These are phyloP conservation scores for Rhadinocentrus ornatus DNA, from an alignment of 2,797 vertebrate species.

Conservation along the genomic window DNA sequence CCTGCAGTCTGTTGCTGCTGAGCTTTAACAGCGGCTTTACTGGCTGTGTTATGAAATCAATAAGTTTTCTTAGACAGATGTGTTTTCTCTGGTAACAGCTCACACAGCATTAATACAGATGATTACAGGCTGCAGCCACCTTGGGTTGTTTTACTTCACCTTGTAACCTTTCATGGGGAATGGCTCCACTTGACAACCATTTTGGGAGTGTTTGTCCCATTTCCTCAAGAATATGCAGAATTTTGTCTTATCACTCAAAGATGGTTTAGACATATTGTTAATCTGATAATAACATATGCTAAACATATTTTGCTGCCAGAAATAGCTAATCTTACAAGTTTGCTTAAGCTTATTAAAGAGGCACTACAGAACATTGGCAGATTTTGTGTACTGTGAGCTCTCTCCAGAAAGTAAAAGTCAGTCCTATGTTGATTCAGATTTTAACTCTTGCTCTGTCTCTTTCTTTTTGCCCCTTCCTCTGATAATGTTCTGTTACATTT, in stretches of 20 bases:
- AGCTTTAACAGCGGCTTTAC: constrained; percentile 48
- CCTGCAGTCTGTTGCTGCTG: constrained; percentile 56
- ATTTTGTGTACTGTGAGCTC: too few relatives aligned
- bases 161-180: constrained; percentile 59
- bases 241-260: neutral
- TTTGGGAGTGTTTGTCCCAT: constrained; percentile 42
- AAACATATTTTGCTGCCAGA: too few relatives aligned
- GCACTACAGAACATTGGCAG: neutral
- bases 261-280: neutral
- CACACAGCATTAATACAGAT: constrained; percentile 74
- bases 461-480: too few relatives aligned
- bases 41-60: constrained; percentile 80
- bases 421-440: too few relatives aligned
- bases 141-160: constrained; percentile 60
- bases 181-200: constrained; percentile 43
- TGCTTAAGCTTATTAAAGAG: too few relatives aligned
- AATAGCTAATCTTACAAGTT: too few relatives aligned
- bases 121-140: constrained; percentile 69
- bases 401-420: too few relatives aligned
- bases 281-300: neutral
- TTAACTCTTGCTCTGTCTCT: too few relatives aligned
- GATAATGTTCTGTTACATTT: too few relatives aligned
- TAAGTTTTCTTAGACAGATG: constrained; percentile 79
- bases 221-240: constrained; percentile 49
- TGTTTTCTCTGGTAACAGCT: constrained; percentile 70